Evolutionary conservation across 1,140 invertebrate genomes (phyloP).

Genomic region (Caenorhabditis inopinata): DNA sequence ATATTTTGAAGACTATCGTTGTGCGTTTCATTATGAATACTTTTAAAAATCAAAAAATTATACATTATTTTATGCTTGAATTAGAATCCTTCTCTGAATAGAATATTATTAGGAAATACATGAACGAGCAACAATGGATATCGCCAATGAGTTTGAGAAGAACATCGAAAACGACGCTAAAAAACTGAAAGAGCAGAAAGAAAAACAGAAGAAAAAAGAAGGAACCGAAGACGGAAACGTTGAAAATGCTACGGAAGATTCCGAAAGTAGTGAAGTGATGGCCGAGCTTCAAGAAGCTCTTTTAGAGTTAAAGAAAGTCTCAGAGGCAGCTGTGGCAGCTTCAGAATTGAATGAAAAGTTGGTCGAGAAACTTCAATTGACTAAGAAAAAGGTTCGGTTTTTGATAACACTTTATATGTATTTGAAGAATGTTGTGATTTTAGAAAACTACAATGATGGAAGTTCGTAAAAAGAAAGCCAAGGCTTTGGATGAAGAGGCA

Average conservation of each 20-base stretch:
- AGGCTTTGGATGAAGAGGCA: constrained; percentile 8
- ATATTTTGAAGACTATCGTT: constrained; percentile 37
- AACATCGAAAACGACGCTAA: neutral
- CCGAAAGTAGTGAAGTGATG: constrained; percentile 2
- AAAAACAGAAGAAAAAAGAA: neutral
- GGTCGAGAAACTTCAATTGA: constrained; percentile 31
- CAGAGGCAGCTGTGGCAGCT: constrained; percentile 14
- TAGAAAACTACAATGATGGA: constrained; percentile 26
- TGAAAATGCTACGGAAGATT: neutral
- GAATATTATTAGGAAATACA: constrained; percentile 28
- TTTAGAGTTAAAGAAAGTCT: constrained; percentile 14
- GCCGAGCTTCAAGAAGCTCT: constrained; percentile 14
- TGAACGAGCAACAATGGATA: constrained; percentile 28
- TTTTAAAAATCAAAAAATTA: neutral
- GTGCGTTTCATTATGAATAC: neutral
- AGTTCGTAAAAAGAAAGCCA: constrained; percentile 12
- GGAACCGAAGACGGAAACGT: too few species aligned
- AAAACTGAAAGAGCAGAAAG: constrained; percentile 20
- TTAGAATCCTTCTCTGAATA: too few species aligned
- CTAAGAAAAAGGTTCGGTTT: constrained; percentile 34
- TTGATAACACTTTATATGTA: neutral
- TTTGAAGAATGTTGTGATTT: neutral
- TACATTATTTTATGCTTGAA: too few species aligned
- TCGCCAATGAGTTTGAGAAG: constrained; percentile 39
- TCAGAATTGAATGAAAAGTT: constrained; percentile 32